Conservation (phyloP, 2,797 vertebrate species). For the Euphonia xanthogaster region DNA sequence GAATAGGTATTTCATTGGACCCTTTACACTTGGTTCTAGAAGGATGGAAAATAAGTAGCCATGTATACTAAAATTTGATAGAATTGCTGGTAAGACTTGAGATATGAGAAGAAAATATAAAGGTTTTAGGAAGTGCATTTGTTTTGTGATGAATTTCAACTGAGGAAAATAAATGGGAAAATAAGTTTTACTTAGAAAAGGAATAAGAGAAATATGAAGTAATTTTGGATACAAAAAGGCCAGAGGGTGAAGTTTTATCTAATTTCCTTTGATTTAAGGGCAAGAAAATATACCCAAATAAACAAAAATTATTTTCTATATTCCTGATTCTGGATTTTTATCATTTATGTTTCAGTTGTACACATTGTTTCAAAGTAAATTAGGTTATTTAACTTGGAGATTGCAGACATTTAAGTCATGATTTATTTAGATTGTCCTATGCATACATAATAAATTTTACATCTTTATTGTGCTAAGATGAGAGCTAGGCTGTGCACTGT, state of each 20-base stretch:
- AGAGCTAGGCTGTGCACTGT: not conserved
- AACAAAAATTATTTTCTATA: not conserved
- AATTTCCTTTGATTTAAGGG: constrained; percentile 27
- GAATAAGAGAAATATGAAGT: not conserved
- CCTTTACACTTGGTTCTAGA: not conserved
- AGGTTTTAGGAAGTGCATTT: not conserved
- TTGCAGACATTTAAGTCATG: constrained; percentile 10
- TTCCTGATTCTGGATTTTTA: not conserved
- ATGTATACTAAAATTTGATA: not conserved
- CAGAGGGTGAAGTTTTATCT: not conserved
- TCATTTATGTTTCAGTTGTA: constrained; percentile 27
- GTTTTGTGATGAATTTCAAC: not conserved
- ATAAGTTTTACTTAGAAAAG: not conserved
- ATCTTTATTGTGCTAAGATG: constrained; percentile 24
- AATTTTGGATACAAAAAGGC: not conserved
- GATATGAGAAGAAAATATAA: not conserved
- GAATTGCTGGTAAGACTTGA: not conserved
- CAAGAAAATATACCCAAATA: constrained; percentile 15
- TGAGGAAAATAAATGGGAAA: not conserved
- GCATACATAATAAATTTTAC: constrained; percentile 18
- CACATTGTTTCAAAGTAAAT: constrained; percentile 38
- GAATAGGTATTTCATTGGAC: not conserved
- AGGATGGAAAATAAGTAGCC: not conserved
- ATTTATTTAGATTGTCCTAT: constrained; percentile 52
- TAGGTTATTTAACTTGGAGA: constrained; percentile 47